Conservation (phyloP, 2,888 invertebrate genomes). For the Lapara coniferarum region DNA sequence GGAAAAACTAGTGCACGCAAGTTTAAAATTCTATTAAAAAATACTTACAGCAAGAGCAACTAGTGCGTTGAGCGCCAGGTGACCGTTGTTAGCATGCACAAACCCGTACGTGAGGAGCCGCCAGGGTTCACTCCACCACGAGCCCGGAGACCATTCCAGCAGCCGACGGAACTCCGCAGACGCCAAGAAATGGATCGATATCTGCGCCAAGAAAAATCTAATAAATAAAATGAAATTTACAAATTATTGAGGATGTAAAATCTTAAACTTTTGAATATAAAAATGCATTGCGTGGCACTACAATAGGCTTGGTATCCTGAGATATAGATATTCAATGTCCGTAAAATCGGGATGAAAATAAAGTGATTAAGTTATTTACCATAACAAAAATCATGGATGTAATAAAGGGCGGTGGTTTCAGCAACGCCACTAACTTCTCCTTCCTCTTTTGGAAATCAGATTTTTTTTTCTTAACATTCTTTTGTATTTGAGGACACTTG, state of each 20-base stretch:
- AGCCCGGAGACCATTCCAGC: conserved; percentile 67
- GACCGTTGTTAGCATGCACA: conserved; percentile 89
- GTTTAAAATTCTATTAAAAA: neutral
- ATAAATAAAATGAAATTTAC: neutral
- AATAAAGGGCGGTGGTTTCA: conserved; percentile 73
- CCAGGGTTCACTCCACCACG: conserved; percentile 88
- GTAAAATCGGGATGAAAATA: too few relatives aligned
- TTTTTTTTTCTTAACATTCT: conserved; percentile 45
- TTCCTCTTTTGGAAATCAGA: conserved; percentile 64
- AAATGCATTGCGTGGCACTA: too few relatives aligned
- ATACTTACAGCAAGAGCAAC: conserved; percentile 70
- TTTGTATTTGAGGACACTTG: conserved; percentile 45
- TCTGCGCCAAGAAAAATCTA: conserved; percentile 40
- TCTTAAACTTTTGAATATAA: too few relatives aligned
- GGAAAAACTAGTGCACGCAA: too few relatives aligned
- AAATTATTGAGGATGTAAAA: neutral
- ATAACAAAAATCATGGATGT: conserved; percentile 68
- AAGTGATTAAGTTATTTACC: conserved; percentile 54
- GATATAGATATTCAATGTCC: too few relatives aligned
- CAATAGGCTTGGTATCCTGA: too few relatives aligned
- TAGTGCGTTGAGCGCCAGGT: conserved; percentile 88
- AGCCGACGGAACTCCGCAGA: conserved; percentile 46
- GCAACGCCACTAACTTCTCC: conserved; percentile 60
- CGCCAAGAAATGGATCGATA: conserved; percentile 55
- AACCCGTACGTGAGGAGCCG: conserved; percentile 91